Conservation (phyloP, 2,113 vertebrate species). For the Mobula hypostoma region DNA sequence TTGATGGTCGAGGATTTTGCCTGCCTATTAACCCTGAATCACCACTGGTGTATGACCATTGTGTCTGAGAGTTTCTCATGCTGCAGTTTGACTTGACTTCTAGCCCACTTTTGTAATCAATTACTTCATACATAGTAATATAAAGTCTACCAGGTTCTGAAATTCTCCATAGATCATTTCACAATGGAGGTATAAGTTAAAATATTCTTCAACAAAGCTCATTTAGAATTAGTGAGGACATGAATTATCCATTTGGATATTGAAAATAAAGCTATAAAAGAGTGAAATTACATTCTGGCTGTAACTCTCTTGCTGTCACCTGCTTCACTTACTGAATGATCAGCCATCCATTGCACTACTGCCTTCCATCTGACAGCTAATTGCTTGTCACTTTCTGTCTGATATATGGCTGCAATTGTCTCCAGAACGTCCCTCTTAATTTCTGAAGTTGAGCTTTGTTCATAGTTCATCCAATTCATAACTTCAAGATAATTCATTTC, state of each 20-base stretch:
- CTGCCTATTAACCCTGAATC: no score
- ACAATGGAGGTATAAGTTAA: not conserved
- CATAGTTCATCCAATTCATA: slow-evolving; percentile 4
- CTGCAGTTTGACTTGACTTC: not conserved
- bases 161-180: not conserved
- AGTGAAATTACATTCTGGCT: not conserved
- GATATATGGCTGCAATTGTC: not conserved
- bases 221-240: not conserved
- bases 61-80: not conserved
- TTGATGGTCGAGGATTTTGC: no score
- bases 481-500: not conserved
- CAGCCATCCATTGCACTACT: not conserved
- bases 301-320: not conserved
- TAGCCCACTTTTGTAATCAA: not conserved
- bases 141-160: not conserved
- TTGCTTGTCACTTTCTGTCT: not conserved
- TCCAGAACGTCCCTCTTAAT: not conserved
- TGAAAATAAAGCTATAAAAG: not conserved
- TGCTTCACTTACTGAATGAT: not conserved
- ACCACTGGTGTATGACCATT: no score
- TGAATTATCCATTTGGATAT: not conserved
- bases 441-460: not conserved
- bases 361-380: not conserved
- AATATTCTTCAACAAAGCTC: not conserved
- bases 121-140: not conserved